phyloP scores from a whole-genome alignment of 2,797 vertebrate genomes.

The Sebastiscus tertius region DNA sequence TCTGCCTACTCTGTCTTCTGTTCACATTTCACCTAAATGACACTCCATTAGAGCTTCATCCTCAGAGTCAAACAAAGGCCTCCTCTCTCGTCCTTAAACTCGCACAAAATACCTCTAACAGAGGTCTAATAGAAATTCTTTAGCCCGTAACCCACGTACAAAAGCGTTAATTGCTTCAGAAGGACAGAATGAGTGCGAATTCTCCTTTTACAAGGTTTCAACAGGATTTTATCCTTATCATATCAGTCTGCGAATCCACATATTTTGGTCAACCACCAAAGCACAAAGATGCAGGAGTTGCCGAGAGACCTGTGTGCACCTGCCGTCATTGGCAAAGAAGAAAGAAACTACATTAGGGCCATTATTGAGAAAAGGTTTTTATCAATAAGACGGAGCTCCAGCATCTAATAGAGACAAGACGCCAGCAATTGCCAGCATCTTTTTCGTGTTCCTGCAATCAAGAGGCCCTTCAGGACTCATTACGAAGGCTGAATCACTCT shows the following conservation, averaged over 20 bases:
- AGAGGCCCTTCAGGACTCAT: conserved; percentile 70
- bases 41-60: conserved; percentile 30
- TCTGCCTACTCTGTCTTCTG: not conserved
- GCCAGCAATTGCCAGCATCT: conserved; percentile 45
- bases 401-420: conserved; percentile 60
- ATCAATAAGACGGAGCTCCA: conserved; percentile 56
- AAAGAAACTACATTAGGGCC: conserved; percentile 51
- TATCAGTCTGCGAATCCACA: conserved; percentile 10
- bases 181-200: not conserved
- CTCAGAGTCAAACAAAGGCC: not conserved
- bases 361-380: conserved; percentile 57
- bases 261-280: not conserved
- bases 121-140: not conserved
- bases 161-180: conserved; percentile 11
- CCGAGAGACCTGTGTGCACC: conserved; percentile 32
- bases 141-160: not conserved
- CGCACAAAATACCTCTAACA: not conserved
- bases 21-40: conserved; percentile 9
- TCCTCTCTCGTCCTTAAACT: not conserved
- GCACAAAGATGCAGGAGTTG: not conserved
- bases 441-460: conserved; percentile 67
- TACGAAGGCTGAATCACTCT: conserved; percentile 61
- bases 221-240: conserved; percentile 6
- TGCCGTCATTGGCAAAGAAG: conserved; percentile 26
- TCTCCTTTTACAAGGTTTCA: conserved; percentile 2